Base-by-base conservation (phyloP, 2,888 invertebrate genomes). In the Cataglyphis albicans region DNA sequence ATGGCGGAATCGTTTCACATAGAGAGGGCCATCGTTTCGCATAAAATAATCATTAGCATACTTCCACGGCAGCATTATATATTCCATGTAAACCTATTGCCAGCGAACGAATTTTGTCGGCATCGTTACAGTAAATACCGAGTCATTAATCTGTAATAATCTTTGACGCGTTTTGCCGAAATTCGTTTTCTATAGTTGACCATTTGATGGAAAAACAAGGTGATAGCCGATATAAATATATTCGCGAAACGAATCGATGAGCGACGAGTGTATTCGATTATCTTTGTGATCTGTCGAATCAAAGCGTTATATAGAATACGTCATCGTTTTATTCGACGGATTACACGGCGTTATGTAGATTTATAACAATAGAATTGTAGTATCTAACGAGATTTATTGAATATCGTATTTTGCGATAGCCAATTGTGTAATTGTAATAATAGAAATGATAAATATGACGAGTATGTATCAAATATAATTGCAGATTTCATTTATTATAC, bases 41-140 rank as follows among this genome's bases (percentile, higher is more conserved):
- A 82, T 78, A 85, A 87, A 84, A 85, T 80, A 81, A 80, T 75
- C 73, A 78, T 83, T 85, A 84, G 82, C 73, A 84, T 75, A 80
- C 73, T 72, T 82, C 57, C 70, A 76, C 70, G 32, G 44, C 73
- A 44, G 52, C 44, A 68, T 15, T 76, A 67, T 65, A 44, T 81
- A 72, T 73, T 67, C 32, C 80, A 57, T 67, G 32, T 59, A 82
- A 73, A 52, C 67, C 52, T 74, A 74, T 81, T 38, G 73, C 41
- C 41, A 55, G 41, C 63, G 63, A n/a, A 68, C 81, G 35, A 59
- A 72, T 80, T 80, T 59, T 18, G 38, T 59, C 52, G 32, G 63
- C 29, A n/a, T 12, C 29, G 59, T 25, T 83, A 74, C 86, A 87
- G 81, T 74, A 76, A 81, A 67, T 25, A 55, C 64, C 63, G 61